Evolutionary conservation across 2,113 vertebrate species (phyloP), one percentile per base, ranked within the genome.

Genomic region (Anthoscopus minutus): DNA sequence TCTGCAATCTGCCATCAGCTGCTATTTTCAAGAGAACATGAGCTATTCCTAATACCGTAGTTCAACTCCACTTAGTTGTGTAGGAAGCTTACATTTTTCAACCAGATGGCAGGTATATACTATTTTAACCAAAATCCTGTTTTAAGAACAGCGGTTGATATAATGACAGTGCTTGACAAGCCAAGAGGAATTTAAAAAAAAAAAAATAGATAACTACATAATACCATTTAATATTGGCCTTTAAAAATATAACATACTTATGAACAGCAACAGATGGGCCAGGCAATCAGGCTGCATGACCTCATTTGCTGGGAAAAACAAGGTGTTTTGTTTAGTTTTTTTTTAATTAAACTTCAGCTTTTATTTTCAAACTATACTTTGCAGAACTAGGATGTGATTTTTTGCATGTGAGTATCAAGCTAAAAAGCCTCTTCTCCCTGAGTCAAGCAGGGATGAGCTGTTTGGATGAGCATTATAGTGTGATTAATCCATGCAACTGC

Each of bases 1-100:
- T 97, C 93, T 97, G 51, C 96, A 97, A 96, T 94, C 94, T 97
- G 96, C 95, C 93, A 92, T 97, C 96, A 95, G 91, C 88, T 97
- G 93, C 94, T 95, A 90, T 97, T 98, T 97, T 96, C 92, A 95
- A 95, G 94, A 95, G 94, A 94, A 97, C 96, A 96, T 7, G 24
- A 94, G 85, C 95, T 95, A 96, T 96, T 97, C 96, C 85, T 92
- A 96, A 87, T 74, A 84, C 58, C 8, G 1, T 80, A 81, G 70
- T 86, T 78, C 88, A 96, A 94, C 88, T 85, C 73, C 67, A 83
- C 91, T 96, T 90, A 86, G 64, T 92, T 93, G 93, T 96, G 95
- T 95, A 95, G 95, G 96, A 97, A 95, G 92, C 89, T 96, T 90
- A 62, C 81, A 93, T 96, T 96, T 96, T 92, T 96, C 96, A 94